These are phyloP conservation scores for Phrynosoma blainvillii DNA, from an alignment of 2,113 vertebrate species.

Conservation along the genomic window DNA sequence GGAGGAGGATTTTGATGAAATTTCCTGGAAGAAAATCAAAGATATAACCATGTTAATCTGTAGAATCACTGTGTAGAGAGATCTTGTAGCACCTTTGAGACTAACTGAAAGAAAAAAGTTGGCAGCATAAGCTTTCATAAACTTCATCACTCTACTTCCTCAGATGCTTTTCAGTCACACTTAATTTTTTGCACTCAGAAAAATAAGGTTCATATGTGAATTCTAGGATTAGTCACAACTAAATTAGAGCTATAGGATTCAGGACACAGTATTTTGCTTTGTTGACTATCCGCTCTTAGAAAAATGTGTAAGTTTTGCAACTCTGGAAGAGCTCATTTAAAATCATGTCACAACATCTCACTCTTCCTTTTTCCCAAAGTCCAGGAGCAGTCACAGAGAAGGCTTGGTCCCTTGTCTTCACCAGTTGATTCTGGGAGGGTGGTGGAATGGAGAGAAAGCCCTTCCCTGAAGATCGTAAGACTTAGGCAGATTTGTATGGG, in stretches of 20 bases:
- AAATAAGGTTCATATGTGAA: no score
- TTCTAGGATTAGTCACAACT: no score
- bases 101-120: no score
- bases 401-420: not conserved
- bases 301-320: not conserved
- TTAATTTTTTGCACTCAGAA: not conserved
- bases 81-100: no score
- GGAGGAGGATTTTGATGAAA: not conserved
- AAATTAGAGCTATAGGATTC: no score
- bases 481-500: not conserved
- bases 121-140: no score
- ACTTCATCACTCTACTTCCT: no score
- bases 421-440: no score
- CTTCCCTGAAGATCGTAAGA: not conserved
- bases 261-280: no score
- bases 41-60: no score
- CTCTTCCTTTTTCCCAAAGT: not conserved
- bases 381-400: not conserved
- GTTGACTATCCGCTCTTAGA: not conserved
- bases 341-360: not conserved
- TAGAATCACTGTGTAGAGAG: no score
- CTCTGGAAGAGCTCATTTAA: not conserved
- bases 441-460: no score
- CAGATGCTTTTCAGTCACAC: not conserved
- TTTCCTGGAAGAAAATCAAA: not conserved